A percentile compares a stretch with the other conserved stretches of the same genome.
Evolutionary conservation across 2,113 vertebrate genomes (phyloP).

Genomic region (Varanus komodoensis): DNA sequence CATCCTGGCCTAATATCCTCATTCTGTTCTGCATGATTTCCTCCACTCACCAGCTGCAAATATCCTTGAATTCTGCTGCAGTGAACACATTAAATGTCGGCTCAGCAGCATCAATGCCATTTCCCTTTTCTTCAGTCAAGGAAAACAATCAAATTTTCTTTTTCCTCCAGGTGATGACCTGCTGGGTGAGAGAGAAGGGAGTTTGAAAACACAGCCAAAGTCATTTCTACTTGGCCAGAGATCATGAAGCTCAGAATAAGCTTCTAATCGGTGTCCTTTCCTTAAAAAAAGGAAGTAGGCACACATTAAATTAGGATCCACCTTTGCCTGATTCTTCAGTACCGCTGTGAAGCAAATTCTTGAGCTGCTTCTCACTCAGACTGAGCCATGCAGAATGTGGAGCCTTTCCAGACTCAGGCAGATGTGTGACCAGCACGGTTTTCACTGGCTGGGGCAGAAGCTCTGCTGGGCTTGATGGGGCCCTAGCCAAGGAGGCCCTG

Average conservation of each 20-base stretch:
- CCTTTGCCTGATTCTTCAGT: neutral
- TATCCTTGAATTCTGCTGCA: constrained; percentile 81
- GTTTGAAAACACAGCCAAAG: neutral
- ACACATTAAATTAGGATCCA: neutral
- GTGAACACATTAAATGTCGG: constrained; percentile 76
- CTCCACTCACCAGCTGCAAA: constrained; percentile 73
- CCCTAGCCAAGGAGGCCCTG: too few relatives aligned
- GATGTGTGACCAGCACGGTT: too few relatives aligned
- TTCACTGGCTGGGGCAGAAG: too few relatives aligned
- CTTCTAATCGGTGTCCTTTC: neutral
- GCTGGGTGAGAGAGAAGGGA: constrained; percentile 1
- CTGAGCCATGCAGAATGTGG: neutral
- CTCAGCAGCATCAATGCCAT: constrained; percentile 88
- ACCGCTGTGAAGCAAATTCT: too few relatives aligned
- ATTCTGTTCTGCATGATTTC: too few relatives aligned
- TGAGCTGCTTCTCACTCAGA: too few relatives aligned
- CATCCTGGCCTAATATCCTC: neutral
- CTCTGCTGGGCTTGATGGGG: too few relatives aligned
- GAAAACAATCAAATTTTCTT: constrained; percentile 21
- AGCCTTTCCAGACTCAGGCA: neutral
- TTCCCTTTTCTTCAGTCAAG: constrained; percentile 44
- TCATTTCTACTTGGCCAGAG: neutral
- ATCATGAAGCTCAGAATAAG: neutral
- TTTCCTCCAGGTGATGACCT: constrained; percentile 38
- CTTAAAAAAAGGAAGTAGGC: neutral